These are phyloP conservation scores for Sacculina carcini DNA, from an alignment of 2,888 invertebrate species.

Conservation along the genomic window DNA sequence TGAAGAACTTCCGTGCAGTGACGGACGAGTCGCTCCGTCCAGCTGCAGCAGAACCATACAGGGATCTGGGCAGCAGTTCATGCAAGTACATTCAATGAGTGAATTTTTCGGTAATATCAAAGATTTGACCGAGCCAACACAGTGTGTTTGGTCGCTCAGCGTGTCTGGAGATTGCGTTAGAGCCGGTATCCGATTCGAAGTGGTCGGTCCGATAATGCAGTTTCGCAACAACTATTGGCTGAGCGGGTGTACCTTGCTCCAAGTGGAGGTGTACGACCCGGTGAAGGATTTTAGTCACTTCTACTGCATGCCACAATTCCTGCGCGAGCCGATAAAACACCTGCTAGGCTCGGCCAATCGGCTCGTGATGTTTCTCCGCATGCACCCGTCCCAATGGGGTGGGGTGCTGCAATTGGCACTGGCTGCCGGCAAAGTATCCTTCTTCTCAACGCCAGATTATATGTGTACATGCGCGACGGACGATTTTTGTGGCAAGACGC, in stretches of 20 bases:
- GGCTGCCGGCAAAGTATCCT: background rate
- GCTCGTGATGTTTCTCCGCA: background rate
- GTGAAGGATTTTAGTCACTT: background rate
- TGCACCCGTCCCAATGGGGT: background rate
- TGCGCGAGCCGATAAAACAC: background rate
- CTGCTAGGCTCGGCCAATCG: background rate
- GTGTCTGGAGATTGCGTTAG: background rate
- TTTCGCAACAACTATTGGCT: no score
- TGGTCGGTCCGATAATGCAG: no score
- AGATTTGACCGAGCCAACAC: no score
- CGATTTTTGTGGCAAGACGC: no score
- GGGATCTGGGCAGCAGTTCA: background rate
- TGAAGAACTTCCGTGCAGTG: background rate
- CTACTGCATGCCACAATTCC: background rate
- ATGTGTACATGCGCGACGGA: no score
- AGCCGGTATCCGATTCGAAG: background rate
- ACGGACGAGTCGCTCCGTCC: background rate
- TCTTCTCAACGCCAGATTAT: no score
- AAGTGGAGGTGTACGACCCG: background rate
- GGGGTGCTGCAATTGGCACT: background rate
- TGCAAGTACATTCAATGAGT: no score
- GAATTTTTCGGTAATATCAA: no score
- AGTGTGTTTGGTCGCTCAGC: no score
- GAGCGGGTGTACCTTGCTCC: background rate
- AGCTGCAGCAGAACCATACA: background rate